Evolutionary conservation across 2,888 invertebrate species (phyloP).

Genomic region (Hydroisotoma schaefferi): DNA sequence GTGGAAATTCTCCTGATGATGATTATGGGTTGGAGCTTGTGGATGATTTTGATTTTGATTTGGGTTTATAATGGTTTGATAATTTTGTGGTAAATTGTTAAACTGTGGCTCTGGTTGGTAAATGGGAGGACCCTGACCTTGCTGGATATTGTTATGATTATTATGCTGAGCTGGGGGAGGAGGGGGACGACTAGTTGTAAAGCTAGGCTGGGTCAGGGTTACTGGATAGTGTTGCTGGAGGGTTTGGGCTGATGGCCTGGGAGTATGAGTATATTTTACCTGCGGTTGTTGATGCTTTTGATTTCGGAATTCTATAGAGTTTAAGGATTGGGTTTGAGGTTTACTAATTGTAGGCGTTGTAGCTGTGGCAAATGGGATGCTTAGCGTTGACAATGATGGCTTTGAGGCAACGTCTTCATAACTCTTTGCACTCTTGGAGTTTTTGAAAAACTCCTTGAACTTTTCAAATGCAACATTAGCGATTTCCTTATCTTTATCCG

Average conservation of each 20-base stretch:
- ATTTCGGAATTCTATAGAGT: background rate
- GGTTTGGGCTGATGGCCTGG: conserved; percentile 6
- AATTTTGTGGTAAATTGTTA: no score
- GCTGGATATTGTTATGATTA: no score
- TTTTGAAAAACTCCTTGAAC: conserved; percentile 44
- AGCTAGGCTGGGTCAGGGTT: conserved; percentile 2
- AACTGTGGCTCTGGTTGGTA: background rate
- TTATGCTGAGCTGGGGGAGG: no score
- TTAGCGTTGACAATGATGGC: background rate
- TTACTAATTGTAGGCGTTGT: background rate
- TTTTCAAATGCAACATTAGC: conserved; percentile 45
- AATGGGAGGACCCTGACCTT: background rate
- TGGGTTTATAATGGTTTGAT: background rate
- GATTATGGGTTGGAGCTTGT: conserved; percentile 5
- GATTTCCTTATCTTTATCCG: conserved; percentile 43
- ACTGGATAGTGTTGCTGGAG: conserved; percentile 16
- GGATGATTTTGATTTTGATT: background rate
- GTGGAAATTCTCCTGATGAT: conserved; percentile 1
- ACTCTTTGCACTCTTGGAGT: conserved; percentile 22
- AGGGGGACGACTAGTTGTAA: conserved; percentile 4
- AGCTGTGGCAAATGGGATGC: background rate
- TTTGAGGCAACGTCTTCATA: conserved; percentile 12
- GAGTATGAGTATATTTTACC: conserved; percentile 1
- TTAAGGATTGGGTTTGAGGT: background rate
- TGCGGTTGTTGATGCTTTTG: background rate